Conservation (phyloP, 2,888 invertebrate species). For the Conomelus anceps region DNA sequence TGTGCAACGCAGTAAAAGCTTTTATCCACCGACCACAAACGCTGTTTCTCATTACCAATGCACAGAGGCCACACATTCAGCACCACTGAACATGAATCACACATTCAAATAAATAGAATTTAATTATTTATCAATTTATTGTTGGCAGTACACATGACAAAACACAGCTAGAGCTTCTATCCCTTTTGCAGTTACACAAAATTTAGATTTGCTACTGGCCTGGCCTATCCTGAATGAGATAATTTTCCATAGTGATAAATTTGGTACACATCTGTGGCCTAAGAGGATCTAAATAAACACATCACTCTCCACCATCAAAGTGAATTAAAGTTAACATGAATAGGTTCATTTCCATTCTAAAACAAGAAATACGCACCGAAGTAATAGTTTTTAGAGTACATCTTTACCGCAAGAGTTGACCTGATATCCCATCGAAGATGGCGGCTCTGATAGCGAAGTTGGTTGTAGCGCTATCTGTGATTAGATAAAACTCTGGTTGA, state of each 20-base stretch:
- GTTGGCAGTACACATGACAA: not conserved
- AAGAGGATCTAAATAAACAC: not conserved
- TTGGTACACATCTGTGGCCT: too few relatives aligned
- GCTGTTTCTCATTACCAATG: not conserved
- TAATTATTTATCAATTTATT: not conserved
- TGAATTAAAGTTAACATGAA: not conserved
- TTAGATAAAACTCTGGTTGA: too few relatives aligned
- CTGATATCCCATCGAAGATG: too few relatives aligned
- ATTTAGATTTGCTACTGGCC: not conserved
- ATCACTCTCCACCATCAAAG: not conserved
- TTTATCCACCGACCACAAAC: not conserved
- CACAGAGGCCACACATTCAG: not conserved
- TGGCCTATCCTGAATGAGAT: not conserved
- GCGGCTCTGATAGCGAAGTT: too few relatives aligned
- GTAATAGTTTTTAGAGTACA: not conserved
- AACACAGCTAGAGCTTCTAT: not conserved
- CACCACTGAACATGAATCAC: not conserved
- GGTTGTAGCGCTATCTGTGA: too few relatives aligned
- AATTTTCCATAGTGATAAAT: not conserved
- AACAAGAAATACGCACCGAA: not conserved
- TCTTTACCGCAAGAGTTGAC: too few relatives aligned
- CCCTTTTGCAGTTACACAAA: not conserved
- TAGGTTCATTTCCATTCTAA: too few relatives aligned
- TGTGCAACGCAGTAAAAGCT: conserved; percentile 10
- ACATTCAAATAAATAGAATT: not conserved